These are phyloP conservation scores for Dipodomys stephensi DNA, from an alignment of 2,113 vertebrate genomes.

Conservation along the genomic window DNA sequence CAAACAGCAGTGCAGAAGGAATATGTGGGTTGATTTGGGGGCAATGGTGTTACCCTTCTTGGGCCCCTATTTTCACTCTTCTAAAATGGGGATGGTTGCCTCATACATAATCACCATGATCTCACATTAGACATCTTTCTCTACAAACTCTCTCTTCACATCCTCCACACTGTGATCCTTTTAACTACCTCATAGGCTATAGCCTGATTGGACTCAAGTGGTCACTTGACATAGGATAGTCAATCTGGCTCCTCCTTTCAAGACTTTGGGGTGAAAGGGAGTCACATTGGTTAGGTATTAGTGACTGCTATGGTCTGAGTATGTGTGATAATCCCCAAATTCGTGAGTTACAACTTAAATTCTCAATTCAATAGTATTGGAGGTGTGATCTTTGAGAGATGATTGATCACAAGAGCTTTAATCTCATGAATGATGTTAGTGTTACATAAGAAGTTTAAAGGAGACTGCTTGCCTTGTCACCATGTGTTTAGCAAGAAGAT, in stretches of 20 bases:
- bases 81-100: background rate
- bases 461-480: background rate
- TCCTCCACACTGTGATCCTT: background rate
- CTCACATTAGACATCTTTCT: background rate
- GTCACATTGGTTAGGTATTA: background rate
- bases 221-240: background rate
- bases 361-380: background rate
- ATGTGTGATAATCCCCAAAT: background rate
- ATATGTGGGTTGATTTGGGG: background rate
- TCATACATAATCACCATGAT: background rate
- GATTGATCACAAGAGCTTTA: background rate
- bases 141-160: background rate
- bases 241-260: background rate
- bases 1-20: background rate
- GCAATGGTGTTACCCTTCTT: background rate
- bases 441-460: background rate
- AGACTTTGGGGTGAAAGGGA: background rate
- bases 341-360: background rate
- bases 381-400: background rate
- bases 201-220: background rate
- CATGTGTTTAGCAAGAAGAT: background rate
- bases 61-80: background rate
- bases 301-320: background rate
- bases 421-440: background rate
- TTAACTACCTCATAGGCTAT: background rate